A percentile compares a stretch with the other conserved stretches of the same genome.
Conservation (phyloP, 1,140 invertebrate species). For the Drosophila equinoxialis region DNA sequence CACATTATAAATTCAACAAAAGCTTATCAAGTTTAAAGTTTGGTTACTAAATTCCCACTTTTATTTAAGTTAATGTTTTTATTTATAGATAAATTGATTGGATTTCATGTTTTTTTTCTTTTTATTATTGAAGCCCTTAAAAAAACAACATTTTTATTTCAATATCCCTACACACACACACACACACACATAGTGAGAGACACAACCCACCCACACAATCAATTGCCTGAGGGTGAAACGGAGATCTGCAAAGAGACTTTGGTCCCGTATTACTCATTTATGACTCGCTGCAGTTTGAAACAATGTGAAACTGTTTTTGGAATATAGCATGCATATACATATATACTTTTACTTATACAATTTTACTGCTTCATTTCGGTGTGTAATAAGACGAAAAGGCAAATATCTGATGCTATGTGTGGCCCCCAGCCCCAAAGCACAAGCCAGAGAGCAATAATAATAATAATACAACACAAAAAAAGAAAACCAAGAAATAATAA, state of each 20-base stretch:
- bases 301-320: constrained; percentile 40
- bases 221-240: no score
- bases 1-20: no score
- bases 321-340: constrained; percentile 6
- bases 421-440: constrained; percentile 23
- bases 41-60: no score
- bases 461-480: constrained; percentile 60
- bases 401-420: constrained; percentile 37
- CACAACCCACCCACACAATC: no score
- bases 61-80: no score
- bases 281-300: constrained; percentile 65
- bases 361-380: constrained; percentile 69
- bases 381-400: constrained; percentile 60
- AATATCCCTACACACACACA: no score
- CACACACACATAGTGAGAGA: no score
- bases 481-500: constrained; percentile 60
- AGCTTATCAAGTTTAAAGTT: no score
- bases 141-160: no score
- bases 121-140: no score
- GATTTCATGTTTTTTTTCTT: no score
- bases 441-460: constrained; percentile 39
- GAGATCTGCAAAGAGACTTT: constrained; percentile 27
- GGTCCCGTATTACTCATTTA: constrained; percentile 67
- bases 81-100: no score
- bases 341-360: constrained; percentile 34